These are phyloP conservation scores for Peromyscus nudipes DNA, from an alignment of 2,797 vertebrate species.

Conservation along the genomic window DNA sequence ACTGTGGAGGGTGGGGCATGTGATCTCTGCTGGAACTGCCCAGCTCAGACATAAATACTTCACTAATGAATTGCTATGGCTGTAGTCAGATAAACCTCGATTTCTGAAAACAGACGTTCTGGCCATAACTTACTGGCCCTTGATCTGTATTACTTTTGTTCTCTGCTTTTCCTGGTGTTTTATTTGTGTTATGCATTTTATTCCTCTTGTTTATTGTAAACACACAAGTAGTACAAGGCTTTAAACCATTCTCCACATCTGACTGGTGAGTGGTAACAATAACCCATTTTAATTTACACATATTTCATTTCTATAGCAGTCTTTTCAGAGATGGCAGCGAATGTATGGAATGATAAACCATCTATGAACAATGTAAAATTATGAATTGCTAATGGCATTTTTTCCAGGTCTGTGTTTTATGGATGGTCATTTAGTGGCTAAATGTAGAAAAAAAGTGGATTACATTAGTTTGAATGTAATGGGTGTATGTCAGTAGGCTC, in stretches of 20 bases:
- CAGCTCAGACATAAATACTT: not conserved
- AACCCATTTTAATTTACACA: not conserved
- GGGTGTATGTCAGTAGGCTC: not conserved
- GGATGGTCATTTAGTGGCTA: not conserved
- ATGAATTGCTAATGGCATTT: constrained; percentile 1
- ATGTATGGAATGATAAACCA: not conserved
- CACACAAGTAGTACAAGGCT: not conserved
- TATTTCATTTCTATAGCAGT: constrained; percentile 33
- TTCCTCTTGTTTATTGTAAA: not conserved
- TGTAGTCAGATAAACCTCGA: constrained; percentile 49
- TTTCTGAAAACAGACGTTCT: constrained; percentile 29
- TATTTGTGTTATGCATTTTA: constrained; percentile 49
- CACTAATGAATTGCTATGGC: not conserved
- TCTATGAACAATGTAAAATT: constrained; percentile 20
- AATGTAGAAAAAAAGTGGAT: constrained; percentile 11
- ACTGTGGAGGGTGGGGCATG: no score
- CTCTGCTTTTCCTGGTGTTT: constrained; percentile 2
- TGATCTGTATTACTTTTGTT: constrained; percentile 2
- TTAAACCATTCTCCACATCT: not conserved
- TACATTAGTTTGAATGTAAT: constrained; percentile 14
- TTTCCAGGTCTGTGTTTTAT: constrained; percentile 5
- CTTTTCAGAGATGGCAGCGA: constrained; percentile 30
- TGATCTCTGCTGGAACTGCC: not conserved
- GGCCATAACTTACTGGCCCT: not conserved
- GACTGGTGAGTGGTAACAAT: constrained; percentile 4